phyloP scores from a whole-genome alignment of 64 coral and sea anemone genomes.

The Orbicella faveolata region DNA sequence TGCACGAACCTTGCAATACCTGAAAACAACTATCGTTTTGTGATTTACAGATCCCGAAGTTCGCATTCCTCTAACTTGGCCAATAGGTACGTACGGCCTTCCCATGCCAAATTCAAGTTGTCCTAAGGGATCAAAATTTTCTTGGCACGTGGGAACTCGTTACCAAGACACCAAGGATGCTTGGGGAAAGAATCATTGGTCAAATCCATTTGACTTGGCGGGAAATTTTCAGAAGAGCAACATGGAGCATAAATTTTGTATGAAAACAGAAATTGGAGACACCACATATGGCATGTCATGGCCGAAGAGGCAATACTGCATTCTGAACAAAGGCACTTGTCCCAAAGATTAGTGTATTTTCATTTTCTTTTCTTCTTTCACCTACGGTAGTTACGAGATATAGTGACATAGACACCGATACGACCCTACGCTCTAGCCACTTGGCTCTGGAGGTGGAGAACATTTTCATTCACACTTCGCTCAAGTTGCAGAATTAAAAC shows the following conservation, averaged over 20 bases:
- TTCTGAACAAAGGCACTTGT: neutral
- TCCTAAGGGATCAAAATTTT: neutral
- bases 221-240: neutral
- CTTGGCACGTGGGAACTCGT: slow-evolving; percentile 45
- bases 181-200: neutral
- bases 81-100: slow-evolving; percentile 45
- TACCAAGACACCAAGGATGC: slow-evolving; percentile 55
- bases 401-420: too few relatives aligned
- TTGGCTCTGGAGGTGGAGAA: too few relatives aligned
- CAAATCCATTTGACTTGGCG: slow-evolving; percentile 11
- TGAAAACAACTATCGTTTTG: neutral
- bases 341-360: neutral
- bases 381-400: too few relatives aligned
- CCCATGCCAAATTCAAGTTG: slow-evolving; percentile 58
- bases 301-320: neutral
- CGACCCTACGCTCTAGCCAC: too few relatives aligned
- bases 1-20: too few relatives aligned
- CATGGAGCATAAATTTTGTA: slow-evolving; percentile 28
- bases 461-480: too few relatives aligned
- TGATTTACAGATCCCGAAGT: slow-evolving; percentile 34
- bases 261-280: neutral
- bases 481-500: too few relatives aligned
- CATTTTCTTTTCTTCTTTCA: too few relatives aligned
- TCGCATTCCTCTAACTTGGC: slow-evolving; percentile 57
- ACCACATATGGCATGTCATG: neutral